A percentile compares a stretch with the other conserved stretches of the same genome.
Conservation (phyloP, 2,888 invertebrate species). For the Tethea ocularis region DNA sequence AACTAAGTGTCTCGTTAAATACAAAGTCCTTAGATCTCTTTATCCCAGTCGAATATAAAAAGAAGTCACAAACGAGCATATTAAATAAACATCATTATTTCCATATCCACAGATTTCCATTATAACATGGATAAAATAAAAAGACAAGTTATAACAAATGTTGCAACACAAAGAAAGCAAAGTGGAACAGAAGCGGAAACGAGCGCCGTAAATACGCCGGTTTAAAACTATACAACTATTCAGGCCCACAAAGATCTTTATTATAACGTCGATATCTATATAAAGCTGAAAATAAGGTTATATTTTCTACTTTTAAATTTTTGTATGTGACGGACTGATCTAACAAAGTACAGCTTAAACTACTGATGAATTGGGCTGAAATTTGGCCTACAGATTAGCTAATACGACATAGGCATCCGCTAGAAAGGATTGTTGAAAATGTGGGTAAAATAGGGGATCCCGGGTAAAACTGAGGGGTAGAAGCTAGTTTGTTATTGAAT, state of each 20-base stretch:
- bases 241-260: background rate
- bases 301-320: background rate
- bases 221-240: slow-evolving; percentile 3
- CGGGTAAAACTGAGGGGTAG: too few species aligned
- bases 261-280: background rate
- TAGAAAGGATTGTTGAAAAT: too few species aligned
- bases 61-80: background rate
- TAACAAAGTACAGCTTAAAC: too few species aligned
- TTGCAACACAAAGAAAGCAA: slow-evolving; percentile 11
- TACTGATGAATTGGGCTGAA: too few species aligned
- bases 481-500: too few species aligned
- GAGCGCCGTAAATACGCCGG: slow-evolving; percentile 11
- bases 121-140: background rate
- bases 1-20: too few species aligned
- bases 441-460: too few species aligned
- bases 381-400: too few species aligned
- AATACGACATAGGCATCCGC: too few species aligned
- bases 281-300: background rate
- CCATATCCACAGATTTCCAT: slow-evolving; percentile 5
- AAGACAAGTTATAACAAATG: slow-evolving; percentile 9
- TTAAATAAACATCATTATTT: slow-evolving; percentile 10
- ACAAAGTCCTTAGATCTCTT: background rate
- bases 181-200: slow-evolving; percentile 17
- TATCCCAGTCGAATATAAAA: background rate
- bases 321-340: too few species aligned